Percentiles rank a stretch among this genome's conserved stretches.
Conservation (phyloP, 35 echinoderm and acorn worm species). For the Eucidaris tribuloides region DNA sequence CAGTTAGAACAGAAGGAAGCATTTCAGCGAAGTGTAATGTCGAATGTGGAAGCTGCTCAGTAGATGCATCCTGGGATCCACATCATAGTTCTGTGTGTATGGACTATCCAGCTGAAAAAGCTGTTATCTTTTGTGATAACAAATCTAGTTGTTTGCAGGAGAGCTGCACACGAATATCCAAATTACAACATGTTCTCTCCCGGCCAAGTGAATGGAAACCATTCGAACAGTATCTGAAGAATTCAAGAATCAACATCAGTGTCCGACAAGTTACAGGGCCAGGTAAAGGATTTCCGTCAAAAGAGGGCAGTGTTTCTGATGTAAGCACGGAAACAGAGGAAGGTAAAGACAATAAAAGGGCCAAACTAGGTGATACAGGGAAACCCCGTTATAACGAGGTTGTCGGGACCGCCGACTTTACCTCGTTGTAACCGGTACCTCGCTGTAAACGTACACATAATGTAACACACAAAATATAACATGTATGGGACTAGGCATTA, state of each 20-base stretch:
- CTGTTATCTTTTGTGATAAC: too few species aligned
- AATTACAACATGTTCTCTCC: not conserved
- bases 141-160: not conserved
- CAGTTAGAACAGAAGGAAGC: too few species aligned
- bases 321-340: not conserved
- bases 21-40: too few species aligned
- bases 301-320: not conserved
- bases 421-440: too few species aligned
- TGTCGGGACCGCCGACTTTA: too few species aligned
- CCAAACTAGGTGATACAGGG: not conserved
- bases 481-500: too few species aligned
- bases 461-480: too few species aligned
- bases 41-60: too few species aligned
- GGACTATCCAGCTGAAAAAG: too few species aligned
- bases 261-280: constrained; percentile 62
- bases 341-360: not conserved
- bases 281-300: constrained; percentile 26
- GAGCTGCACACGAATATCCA: not conserved
- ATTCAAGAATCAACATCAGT: constrained; percentile 71
- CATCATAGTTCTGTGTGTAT: too few species aligned
- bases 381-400: not conserved
- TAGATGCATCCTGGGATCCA: too few species aligned
- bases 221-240: constrained; percentile 52
- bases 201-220: constrained; percentile 32
- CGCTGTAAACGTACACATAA: too few species aligned